phyloP scores from a whole-genome alignment of 2,113 vertebrate genomes.

The Charadrius vociferus region DNA sequence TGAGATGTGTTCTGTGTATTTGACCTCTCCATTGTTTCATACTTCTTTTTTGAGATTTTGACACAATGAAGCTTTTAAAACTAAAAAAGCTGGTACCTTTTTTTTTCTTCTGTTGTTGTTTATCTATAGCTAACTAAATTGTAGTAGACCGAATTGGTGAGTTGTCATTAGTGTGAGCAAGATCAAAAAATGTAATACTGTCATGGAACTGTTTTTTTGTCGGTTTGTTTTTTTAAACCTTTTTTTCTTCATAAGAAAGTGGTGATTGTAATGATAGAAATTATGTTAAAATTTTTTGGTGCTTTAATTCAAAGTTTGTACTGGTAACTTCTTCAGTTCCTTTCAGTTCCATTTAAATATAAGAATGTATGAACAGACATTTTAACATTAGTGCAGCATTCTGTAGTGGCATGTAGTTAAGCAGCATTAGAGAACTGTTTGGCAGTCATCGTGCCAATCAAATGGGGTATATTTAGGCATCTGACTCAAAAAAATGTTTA shows the following conservation, averaged over 20 bases:
- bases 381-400: not conserved
- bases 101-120: not conserved
- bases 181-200: not conserved
- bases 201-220: rapidly evolving
- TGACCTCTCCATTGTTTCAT: not conserved
- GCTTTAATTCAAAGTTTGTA: not conserved
- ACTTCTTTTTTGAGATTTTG: not conserved
- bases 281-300: not conserved
- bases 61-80: not conserved
- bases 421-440: not conserved
- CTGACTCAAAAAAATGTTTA: not conserved
- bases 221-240: not conserved
- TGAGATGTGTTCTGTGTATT: rapidly evolving
- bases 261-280: not conserved
- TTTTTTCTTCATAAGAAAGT: not conserved
- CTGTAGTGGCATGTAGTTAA: not conserved
- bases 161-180: not conserved
- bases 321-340: not conserved
- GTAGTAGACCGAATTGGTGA: not conserved
- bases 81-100: not conserved
- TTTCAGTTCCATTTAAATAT: not conserved
- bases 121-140: not conserved
- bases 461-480: not conserved
- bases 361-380: not conserved
- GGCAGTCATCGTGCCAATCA: not conserved